Evolutionary conservation across 2,797 vertebrate genomes (phyloP), one percentile per base, ranked within the genome.

Genomic region (Sebastes melanostomus): DNA sequence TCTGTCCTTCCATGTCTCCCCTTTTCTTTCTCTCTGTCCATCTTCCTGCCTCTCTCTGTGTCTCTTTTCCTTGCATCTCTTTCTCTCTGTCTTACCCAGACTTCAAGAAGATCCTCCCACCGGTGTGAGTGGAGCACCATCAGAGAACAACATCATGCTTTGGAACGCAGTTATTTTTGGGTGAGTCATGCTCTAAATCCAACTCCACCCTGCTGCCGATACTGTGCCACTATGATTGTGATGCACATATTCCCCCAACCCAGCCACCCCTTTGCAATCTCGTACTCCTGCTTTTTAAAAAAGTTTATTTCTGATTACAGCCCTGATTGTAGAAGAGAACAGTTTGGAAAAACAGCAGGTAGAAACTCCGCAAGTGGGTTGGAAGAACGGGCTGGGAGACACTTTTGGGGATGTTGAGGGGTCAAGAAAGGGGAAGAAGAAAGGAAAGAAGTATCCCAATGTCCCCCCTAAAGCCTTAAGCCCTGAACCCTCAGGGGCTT

Each of bases 161-260:
- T 99, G 98, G 98, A 99, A 99, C 89, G 98, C 98, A 83, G 98
- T 99, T 94, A 99, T 99, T 96, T 99, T 99, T 96, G 98, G 98
- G 98, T 99, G 95, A 97, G 97, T 93, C 89, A 80, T 80, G 75
- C 69, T 93, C 80, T 78, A 79, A 86, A 90, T 90, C 82, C 69
- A 75, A 52, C 87, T 84, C 84, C 81, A 3, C 86, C 90, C 82
- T 54, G 72, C 81, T 68, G 71, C 81, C 77, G 75, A 69, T 61
- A 54, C 80, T 74, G 62, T 86, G 79, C 71, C 73, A 29, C 72
- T 69, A 71, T 67, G 69, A 85, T 84, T 78, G 69, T 80, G 80
- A 92, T 87, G 77, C 77, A 63, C 69, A 65, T n/a, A 66, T 52
- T 50, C 67, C 66, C 71, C 6, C 46, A 13, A n/a, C 71, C 50